A percentile compares a stretch with the other conserved stretches of the same genome.
Evolutionary conservation across 2,113 vertebrate genomes (phyloP).

Genomic region (Pseudopodoces humilis): DNA sequence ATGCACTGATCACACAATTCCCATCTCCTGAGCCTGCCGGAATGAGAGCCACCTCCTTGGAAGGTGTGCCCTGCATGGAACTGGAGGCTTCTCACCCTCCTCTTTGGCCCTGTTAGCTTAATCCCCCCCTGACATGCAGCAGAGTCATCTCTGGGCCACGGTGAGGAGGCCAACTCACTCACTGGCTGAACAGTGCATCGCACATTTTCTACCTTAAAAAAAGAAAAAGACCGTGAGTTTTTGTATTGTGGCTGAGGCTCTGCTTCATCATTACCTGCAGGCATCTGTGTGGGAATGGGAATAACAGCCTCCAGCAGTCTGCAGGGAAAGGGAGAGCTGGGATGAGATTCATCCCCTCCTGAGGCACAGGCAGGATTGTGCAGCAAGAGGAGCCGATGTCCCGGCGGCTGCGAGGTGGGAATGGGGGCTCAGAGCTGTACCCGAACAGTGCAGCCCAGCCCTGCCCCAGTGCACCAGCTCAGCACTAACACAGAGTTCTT

Average conservation of each 20-base stretch:
- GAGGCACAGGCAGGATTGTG: fast-evolving
- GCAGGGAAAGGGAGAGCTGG: not conserved
- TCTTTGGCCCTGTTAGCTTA: not conserved
- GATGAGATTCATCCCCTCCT: not conserved
- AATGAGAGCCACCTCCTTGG: not conserved
- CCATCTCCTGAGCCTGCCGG: not conserved
- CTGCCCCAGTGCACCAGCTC: not conserved
- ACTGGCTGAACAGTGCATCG: fast-evolving
- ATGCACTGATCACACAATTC: not conserved
- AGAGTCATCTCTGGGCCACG: fast-evolving
- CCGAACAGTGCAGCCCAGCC: not conserved
- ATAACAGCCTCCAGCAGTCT: not conserved
- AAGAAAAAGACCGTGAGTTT: fast-evolving
- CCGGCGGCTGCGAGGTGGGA: not conserved
- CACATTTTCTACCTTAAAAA: not conserved
- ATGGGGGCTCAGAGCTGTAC: not conserved
- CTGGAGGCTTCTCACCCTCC: not conserved
- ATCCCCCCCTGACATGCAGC: not conserved
- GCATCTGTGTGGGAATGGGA: not conserved
- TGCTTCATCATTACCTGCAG: not conserved
- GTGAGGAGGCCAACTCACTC: not conserved
- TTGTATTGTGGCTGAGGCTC: not conserved
- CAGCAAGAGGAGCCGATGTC: not conserved
- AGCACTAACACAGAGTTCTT: fast-evolving
- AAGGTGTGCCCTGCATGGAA: not conserved